Base-by-base conservation (phyloP, 1,140 invertebrate species). In the Halesus radiatus region DNA sequence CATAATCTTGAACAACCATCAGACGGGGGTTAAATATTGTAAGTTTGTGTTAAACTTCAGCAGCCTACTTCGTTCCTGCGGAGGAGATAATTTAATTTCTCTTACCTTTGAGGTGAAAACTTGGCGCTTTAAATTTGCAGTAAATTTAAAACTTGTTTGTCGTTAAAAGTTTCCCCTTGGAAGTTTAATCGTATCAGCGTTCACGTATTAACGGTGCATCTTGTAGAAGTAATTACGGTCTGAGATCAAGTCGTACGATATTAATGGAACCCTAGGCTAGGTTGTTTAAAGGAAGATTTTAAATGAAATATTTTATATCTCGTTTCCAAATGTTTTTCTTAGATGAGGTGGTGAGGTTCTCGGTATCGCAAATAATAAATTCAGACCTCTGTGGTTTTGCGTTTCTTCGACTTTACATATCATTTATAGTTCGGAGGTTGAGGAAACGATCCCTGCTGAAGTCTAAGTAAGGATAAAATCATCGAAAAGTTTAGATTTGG, bases 111-210 rank as follows among this genome's bases (percentile, higher is more conserved):
- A 83, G 81, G 81, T 83, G 79, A 80, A 80, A 80, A 58, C 81
- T 78, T 78, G 53, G 50, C 81, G 81, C 78, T 80, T 83, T 80
- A 79, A 80, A 80, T 80, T 83, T 78, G 79, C 81, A 83, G 79
- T 83, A 83, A 83, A 83, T 83, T 83, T 80, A 83, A 83, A 83
- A 83, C 79, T 83, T 83, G 81, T 83, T 83, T 83, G 81, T 80
- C 81, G 81, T 76, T 83, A 79, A 83, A 83, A 83, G 58, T 79
- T 83, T 78, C 64, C 62, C 62, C 62, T 32, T 29, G 62, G 29
- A 66, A 32, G 62, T 66, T 66, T 66, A 66, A 66, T 66, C 15
- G 62, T 29, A 29, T 66, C 29, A 15, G 62, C 62, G 62, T 66
- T 66, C 62, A 32, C 29, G 62, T 66, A 66, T 66, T 29, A 66